Percentiles rank a stretch among this genome's conserved stretches.
These are phyloP conservation scores for Pollenia amentaria DNA, from an alignment of 2,888 invertebrate species.

Conservation along the genomic window DNA sequence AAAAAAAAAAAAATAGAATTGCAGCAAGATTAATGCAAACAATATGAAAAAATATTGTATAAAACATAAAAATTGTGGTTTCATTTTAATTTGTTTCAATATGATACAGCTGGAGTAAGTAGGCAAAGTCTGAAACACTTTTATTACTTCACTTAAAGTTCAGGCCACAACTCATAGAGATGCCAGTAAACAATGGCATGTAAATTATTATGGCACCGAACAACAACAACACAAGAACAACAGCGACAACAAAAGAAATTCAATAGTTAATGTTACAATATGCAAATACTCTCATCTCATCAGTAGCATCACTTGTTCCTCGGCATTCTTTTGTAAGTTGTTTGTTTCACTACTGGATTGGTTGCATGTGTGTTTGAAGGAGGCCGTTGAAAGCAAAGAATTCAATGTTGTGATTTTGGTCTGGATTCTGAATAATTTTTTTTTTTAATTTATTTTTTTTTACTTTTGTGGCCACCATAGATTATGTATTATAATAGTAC, in stretches of 20 bases:
- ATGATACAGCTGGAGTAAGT: background rate
- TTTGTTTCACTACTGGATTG: background rate
- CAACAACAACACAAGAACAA: background rate
- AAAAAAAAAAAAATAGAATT: background rate
- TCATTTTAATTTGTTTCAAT: conserved; percentile 27
- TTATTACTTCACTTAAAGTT: conserved; percentile 69
- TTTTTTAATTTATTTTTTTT: background rate
- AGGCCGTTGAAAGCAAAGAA: conserved; percentile 47
- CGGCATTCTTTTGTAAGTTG: conserved; percentile 9
- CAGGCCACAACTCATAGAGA: conserved; percentile 34
- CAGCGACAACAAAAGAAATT: conserved; percentile 4
- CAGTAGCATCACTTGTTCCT: conserved; percentile 55
- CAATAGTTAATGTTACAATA: conserved; percentile 45
- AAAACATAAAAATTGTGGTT: conserved; percentile 50
- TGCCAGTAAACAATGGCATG: conserved; percentile 50
- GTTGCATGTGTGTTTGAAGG: background rate
- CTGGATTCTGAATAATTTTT: background rate
- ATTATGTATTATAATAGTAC: conserved; percentile 4
- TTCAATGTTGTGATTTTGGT: conserved; percentile 54
- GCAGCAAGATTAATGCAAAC: conserved; percentile 52
- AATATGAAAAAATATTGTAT: conserved; percentile 47
- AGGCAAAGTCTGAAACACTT: conserved; percentile 52
- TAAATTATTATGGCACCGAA: conserved; percentile 26
- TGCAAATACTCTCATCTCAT: conserved; percentile 31
- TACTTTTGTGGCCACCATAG: conserved; percentile 9